Evolutionary conservation across 2,113 vertebrate genomes (phyloP).

Genomic region (Tychaedon coryphoeus): DNA sequence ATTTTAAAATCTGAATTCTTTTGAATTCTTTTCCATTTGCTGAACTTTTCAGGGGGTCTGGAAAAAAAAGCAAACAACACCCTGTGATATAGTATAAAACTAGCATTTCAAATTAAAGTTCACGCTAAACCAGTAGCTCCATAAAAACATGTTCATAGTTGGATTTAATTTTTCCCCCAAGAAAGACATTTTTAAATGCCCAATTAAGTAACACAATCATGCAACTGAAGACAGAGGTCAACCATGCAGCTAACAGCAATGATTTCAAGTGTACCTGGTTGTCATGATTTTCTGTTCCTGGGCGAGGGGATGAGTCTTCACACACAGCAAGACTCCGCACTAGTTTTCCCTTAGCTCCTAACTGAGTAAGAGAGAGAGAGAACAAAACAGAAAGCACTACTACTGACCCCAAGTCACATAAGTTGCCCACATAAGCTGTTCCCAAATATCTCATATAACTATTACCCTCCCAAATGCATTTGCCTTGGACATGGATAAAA

Average conservation of each 20-base stretch:
- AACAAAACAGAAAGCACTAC: conserved; percentile 16
- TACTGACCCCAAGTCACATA: background rate
- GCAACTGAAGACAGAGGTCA: conserved; percentile 34
- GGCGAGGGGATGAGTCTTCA: conserved; percentile 80
- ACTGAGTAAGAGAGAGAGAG: conserved; percentile 71
- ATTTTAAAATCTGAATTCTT: conserved; percentile 77
- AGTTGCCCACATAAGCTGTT: background rate
- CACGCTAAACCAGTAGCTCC: conserved; percentile 49
- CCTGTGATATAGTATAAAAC: conserved; percentile 69
- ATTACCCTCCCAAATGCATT: background rate
- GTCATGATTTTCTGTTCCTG: conserved; percentile 74
- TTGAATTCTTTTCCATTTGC: conserved; percentile 81
- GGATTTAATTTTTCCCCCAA: background rate
- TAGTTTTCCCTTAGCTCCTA: conserved; percentile 87
- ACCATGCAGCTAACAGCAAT: conserved; percentile 60
- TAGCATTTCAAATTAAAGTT: conserved; percentile 38
- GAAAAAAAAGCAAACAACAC: conserved; percentile 79
- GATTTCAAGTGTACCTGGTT: conserved; percentile 77
- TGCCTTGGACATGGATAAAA: accelerated
- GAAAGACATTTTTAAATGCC: background rate
- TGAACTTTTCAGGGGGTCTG: conserved; percentile 82
- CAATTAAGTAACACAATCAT: conserved; percentile 31
- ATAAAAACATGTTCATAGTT: background rate
- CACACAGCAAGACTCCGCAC: conserved; percentile 88
- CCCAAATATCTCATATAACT: background rate